Evolutionary conservation across 2,888 invertebrate genomes (phyloP).

Genomic region (Meandrusa payeni): DNA sequence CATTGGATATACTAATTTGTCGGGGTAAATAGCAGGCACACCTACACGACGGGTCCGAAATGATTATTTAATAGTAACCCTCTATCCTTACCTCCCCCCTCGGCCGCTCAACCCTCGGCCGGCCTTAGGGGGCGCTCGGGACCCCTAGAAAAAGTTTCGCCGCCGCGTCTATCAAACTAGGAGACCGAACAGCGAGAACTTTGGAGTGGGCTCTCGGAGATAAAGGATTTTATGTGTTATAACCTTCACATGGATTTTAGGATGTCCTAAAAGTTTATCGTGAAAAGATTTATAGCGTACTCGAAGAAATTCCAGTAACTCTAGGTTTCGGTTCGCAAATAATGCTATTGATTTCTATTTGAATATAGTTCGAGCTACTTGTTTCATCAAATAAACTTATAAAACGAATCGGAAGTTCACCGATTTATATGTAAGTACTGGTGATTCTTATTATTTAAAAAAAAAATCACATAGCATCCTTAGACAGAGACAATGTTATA

Average conservation of each 20-base stretch:
- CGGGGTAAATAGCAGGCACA: conserved; percentile 56
- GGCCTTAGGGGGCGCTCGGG: conserved; percentile 57
- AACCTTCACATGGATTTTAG: conserved; percentile 26
- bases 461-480: no score
- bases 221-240: conserved; percentile 30
- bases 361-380: no score
- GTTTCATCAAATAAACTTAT: no score
- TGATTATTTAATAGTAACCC: conserved; percentile 72
- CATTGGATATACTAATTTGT: conserved; percentile 49
- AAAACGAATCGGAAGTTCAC: no score
- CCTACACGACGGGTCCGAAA: conserved; percentile 57
- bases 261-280: conserved; percentile 22
- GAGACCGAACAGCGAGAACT: conserved; percentile 44
- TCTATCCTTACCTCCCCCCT: conserved; percentile 35
- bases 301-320: conserved; percentile 2
- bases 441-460: no score
- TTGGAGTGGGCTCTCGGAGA: conserved; percentile 36
- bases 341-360: no score
- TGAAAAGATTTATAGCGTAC: conserved; percentile 4
- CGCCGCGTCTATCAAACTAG: conserved; percentile 66
- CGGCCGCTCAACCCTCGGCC: conserved; percentile 37
- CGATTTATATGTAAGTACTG: no score
- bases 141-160: conserved; percentile 69
- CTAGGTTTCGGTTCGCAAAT: not conserved
- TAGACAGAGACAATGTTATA: no score